Percentiles rank a stretch among this genome's conserved stretches.
phyloP scores from a whole-genome alignment of 2,797 vertebrate genomes.

The Loriculus beryllinus region DNA sequence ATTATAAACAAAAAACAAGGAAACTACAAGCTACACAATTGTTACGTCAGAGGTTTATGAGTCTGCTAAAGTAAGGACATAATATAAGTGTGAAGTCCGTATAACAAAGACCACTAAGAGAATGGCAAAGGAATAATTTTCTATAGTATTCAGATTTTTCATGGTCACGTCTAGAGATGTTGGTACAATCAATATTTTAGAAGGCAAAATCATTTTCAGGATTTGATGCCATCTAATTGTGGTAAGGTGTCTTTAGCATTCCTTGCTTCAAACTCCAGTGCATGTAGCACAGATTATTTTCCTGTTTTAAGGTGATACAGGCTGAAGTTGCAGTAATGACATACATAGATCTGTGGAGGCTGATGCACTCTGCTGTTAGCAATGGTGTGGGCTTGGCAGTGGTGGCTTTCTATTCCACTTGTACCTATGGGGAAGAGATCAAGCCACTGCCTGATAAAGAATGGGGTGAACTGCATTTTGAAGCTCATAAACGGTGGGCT shows the following conservation, averaged over 20 bases:
- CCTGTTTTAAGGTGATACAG: neutral
- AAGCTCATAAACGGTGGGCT: neutral
- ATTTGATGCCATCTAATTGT: neutral
- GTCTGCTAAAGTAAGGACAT: neutral
- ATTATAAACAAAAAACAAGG: neutral
- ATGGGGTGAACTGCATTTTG: neutral
- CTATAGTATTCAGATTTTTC: neutral
- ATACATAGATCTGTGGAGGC: neutral
- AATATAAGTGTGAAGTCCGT: neutral
- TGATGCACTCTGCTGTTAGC: neutral
- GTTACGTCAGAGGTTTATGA: neutral
- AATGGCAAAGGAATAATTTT: neutral
- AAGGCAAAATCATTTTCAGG: neutral
- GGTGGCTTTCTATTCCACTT: neutral
- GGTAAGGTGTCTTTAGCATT: neutral
- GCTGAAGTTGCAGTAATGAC: neutral
- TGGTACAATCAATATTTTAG: neutral
- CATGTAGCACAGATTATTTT: neutral
- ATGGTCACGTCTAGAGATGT: neutral
- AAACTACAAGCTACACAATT: neutral
- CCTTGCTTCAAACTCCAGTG: neutral
- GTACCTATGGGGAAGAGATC: neutral
- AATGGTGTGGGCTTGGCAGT: neutral
- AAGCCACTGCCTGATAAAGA: neutral
- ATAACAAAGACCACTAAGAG: neutral